Percentiles rank a stretch among this genome's conserved stretches.
phyloP scores from a whole-genome alignment of 2,113 vertebrate genomes.

The Pachypanchax playfairii region DNA sequence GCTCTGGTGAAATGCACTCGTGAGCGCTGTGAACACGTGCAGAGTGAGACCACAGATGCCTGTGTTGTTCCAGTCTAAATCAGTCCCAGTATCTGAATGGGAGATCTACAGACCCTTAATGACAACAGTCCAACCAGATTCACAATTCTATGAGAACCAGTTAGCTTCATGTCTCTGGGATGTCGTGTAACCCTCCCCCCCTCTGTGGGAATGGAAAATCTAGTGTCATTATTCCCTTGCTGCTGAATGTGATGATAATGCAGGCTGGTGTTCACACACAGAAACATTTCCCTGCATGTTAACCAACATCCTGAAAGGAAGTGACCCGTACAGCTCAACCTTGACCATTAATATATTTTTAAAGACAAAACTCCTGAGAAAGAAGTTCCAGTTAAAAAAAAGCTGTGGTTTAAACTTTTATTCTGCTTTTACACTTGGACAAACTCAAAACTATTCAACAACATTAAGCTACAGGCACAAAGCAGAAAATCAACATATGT shows the following conservation, averaged over 20 bases:
- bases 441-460: not conserved
- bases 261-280: conserved; percentile 8
- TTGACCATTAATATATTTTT: rapidly evolving
- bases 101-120: conserved; percentile 42
- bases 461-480: not conserved
- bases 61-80: conserved; percentile 33
- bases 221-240: not conserved
- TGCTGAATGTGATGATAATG: not conserved
- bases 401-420: not conserved
- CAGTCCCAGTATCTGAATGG: conserved; percentile 39
- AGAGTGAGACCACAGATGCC: not conserved
- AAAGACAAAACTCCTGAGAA: not conserved
- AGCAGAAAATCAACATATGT: not conserved
- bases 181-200: conserved; percentile 50
- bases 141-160: conserved; percentile 53
- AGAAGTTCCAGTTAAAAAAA: not conserved
- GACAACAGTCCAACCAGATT: conserved; percentile 20
- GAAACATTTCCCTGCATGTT: not conserved
- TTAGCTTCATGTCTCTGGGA: conserved; percentile 16
- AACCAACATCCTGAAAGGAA: not conserved
- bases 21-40: conserved; percentile 21
- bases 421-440: not conserved
- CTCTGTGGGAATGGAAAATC: conserved; percentile 64
- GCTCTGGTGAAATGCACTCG: not conserved
- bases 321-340: not conserved